Base-by-base conservation (phyloP, 2,113 vertebrate species). In the Leucosticte australis region DNA sequence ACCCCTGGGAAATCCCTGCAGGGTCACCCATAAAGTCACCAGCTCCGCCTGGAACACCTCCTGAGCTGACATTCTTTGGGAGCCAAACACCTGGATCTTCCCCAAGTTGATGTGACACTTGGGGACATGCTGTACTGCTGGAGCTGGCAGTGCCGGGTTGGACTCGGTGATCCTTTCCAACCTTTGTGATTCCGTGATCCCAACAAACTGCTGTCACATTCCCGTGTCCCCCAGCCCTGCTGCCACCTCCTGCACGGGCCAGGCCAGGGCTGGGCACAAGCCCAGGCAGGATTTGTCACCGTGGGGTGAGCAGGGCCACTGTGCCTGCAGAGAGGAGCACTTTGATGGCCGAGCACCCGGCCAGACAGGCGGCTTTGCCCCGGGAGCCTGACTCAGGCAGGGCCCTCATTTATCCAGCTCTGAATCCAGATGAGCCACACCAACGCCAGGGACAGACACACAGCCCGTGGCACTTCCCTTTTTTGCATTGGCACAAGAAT, bases 401-500 rank as follows among this genome's bases (percentile, higher is more conserved):
- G 76, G 94, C 95, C 86, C 76, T 95, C 94, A 67, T 93, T 92
- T 81, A 35, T 12, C 18, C 6, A 19, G 59, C 89, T 86, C 76
- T 27, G 8, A 12, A 97, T 80, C 60, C 96, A 94, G 95, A 69
- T 56, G 80, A 96, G 89, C 95, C 33, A 67, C 95, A 59, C 60
- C 83, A 67, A 59, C 77, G 10, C 22, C 7, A 63, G 59, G 42
- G 64, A 90, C 79, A 8, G 79, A 94, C 79, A 94, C 91, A 13
- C 94, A 89, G 95, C 96, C 96, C 89, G 3, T 93, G 94, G 96
- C 96, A n/a, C 77, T 92, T 92, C 6, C 68, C 68, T 69, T 70
- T 19, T 49, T 60, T 70, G 67, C 92, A 78, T 41, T 6, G 8
- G 35, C 1, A 14, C 56, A 56, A 89, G 65, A 33, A 82, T 78